A percentile compares a stretch with the other conserved stretches of the same genome.
Conservation (phyloP, 2,113 vertebrate genomes). For the Cyanocitta stelleri region DNA sequence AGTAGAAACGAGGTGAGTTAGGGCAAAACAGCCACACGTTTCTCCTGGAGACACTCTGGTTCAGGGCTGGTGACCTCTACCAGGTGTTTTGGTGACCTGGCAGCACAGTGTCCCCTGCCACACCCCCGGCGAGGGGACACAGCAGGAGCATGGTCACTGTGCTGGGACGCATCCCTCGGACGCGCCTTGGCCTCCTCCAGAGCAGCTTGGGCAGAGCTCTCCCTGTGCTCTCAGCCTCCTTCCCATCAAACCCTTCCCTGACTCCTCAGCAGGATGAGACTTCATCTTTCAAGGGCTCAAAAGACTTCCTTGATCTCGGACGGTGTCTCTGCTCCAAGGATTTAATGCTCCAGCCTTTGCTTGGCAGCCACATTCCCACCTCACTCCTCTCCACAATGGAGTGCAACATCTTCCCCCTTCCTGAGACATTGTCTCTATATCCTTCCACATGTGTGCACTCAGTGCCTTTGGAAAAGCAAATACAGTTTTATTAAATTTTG, state of each 20-base stretch:
- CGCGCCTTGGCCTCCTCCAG: not conserved
- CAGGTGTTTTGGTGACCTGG: not conserved
- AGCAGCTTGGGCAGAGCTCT: not conserved
- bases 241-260: not conserved
- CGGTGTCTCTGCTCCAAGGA: not conserved
- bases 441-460: not conserved
- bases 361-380: not conserved
- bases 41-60: not conserved
- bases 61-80: not conserved
- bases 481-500: conserved; percentile 41
- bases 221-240: not conserved
- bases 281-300: not conserved
- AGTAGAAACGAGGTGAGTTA: not conserved
- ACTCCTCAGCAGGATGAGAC: not conserved
- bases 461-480: conserved; percentile 23
- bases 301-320: fast-evolving
- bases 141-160: fast-evolving
- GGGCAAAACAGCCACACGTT: fast-evolving
- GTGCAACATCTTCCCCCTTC: not conserved
- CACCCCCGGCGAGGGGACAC: fast-evolving
- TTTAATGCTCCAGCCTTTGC: not conserved
- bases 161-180: not conserved
- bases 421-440: not conserved
- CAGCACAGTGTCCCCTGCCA: not conserved
- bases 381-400: not conserved